phyloP scores from a whole-genome alignment of 2,113 vertebrate genomes.

The Zosterops hypoxanthus region DNA sequence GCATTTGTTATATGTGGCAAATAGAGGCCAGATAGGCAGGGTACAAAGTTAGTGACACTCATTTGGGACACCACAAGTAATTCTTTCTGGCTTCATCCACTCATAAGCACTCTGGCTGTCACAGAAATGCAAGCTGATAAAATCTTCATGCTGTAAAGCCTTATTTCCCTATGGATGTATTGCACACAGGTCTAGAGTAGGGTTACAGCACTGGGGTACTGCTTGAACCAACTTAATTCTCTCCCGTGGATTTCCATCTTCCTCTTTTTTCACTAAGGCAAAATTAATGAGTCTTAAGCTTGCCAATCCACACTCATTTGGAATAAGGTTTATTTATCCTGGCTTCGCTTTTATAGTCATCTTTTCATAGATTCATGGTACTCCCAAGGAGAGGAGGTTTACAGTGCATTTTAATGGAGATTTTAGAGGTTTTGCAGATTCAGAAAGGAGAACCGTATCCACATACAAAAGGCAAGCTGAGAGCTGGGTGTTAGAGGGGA shows the following conservation, averaged over 20 bases:
- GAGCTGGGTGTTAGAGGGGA: not conserved
- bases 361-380: constrained; percentile 12
- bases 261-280: constrained; percentile 19
- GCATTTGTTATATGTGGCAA: not conserved
- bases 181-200: not conserved
- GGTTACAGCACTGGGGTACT: not conserved
- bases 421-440: constrained; percentile 35
- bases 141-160: not conserved
- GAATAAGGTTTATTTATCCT: constrained; percentile 57
- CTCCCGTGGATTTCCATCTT: not conserved
- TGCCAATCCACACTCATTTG: constrained; percentile 39
- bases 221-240: constrained; percentile 24
- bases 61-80: not conserved
- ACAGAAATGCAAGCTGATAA: not conserved
- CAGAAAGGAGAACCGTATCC: not conserved
- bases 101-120: not conserved
- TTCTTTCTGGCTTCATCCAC: not conserved
- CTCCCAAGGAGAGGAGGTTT: constrained; percentile 18
- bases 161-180: not conserved
- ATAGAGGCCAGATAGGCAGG: not conserved
- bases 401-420: constrained; percentile 18
- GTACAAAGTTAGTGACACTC: not conserved
- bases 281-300: constrained; percentile 45
- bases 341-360: not conserved
- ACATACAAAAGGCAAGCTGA: constrained; percentile 8